Evolutionary conservation across 2,888 invertebrate genomes (phyloP), one percentile per base, ranked within the genome.

Genomic region (Andrena hattorfiana): DNA sequence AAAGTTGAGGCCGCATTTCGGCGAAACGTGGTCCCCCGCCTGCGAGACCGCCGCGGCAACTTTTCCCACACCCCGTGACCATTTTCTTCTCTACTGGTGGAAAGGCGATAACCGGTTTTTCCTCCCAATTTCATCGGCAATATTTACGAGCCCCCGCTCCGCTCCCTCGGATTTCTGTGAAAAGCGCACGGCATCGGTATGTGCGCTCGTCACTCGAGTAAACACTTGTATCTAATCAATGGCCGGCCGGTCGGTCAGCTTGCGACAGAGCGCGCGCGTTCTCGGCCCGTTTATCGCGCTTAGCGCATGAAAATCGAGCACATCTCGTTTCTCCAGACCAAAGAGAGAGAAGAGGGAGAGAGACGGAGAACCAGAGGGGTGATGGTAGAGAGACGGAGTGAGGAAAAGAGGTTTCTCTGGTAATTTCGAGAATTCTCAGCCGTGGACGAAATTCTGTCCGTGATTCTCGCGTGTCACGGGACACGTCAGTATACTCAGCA

Each of bases 191-290:
- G 71, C 82, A 81, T 75, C 82, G 75, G 83, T 81, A 81, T 68
- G 81, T 8, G 72, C 63, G 72, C 63, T 81, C 82, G 82, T 82
- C 75, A 75, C 75, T 70, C 70, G 82, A 56, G 82, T 75, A 82
- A 82, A 82, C 82, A 82, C 82, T 82, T 81, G 82, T 82, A 82
- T 82, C 82, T 82, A 82, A 82, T 82, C 82, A 81, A 82, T 62
- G 83, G 70, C 35, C 71, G 62, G 68, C 35, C 68, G 62, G 62
- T 48, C 66, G 59, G 71, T 72, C 75, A 81, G 70, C 82, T 82
- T 82, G 82, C 82, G 82, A 81, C 82, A 82, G 82, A 81, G 60
- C 32, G 20, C 71, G 76, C 68, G 63, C 54, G 69, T n/a, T 26
- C 48, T 32, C 51, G 35, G 26, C n/a, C 42, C 71, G 56, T 81